phyloP scores from a whole-genome alignment of 1,140 invertebrate genomes.

The Zaprionus inermis region DNA sequence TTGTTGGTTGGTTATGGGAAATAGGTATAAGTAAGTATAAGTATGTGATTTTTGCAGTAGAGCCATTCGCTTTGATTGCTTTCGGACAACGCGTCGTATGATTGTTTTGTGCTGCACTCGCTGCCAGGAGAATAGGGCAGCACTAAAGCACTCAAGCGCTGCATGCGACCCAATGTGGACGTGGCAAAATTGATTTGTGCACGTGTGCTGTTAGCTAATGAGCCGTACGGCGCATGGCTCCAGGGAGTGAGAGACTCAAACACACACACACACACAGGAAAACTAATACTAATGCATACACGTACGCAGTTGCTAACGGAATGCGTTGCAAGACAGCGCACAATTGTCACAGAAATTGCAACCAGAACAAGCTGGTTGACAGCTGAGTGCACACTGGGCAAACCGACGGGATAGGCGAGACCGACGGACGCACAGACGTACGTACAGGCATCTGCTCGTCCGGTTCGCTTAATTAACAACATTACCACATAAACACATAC shows the following conservation, averaged over 20 bases:
- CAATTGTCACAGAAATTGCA: slow-evolving; percentile 49
- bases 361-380: slow-evolving; percentile 12
- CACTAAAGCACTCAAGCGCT: slow-evolving; percentile 33
- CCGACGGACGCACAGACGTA: not conserved
- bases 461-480: slow-evolving; percentile 71
- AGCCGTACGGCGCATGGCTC: slow-evolving; percentile 37
- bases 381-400: slow-evolving; percentile 33
- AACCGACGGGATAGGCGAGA: too few species aligned
- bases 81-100: slow-evolving; percentile 70
- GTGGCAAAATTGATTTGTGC: slow-evolving; percentile 74
- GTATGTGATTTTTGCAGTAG: slow-evolving; percentile 44
- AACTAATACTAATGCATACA: slow-evolving; percentile 6
- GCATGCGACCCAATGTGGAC: slow-evolving; percentile 28
- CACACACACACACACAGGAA: slow-evolving; percentile 10
- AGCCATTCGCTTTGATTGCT: slow-evolving; percentile 71
- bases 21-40: slow-evolving; percentile 13
- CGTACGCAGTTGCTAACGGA: slow-evolving; percentile 19
- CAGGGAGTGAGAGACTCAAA: slow-evolving; percentile 2
- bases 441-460: slow-evolving; percentile 26
- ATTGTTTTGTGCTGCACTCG: slow-evolving; percentile 60
- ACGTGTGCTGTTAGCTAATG: slow-evolving; percentile 76
- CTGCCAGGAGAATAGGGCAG: slow-evolving; percentile 25
- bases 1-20: not conserved
- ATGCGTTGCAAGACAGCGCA: slow-evolving; percentile 31
- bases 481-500: slow-evolving; percentile 61